A percentile compares a stretch with the other conserved stretches of the same genome.
These are phyloP conservation scores for Tyria jacobaeae DNA, from an alignment of 2,888 invertebrate genomes.

Conservation along the genomic window DNA sequence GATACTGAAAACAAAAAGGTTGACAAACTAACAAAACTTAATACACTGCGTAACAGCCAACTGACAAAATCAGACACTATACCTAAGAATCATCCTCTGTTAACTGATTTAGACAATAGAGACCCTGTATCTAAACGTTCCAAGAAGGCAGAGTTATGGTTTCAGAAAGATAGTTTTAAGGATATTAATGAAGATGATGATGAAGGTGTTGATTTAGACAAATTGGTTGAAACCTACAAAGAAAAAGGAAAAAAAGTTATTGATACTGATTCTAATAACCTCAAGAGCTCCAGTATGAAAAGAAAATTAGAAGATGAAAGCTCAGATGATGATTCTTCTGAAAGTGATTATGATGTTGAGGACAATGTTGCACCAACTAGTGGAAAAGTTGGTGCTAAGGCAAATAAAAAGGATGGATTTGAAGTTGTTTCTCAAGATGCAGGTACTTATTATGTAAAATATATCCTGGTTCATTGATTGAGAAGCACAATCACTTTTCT, in stretches of 20 bases:
- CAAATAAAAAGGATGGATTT: conserved; percentile 87
- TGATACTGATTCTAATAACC: conserved; percentile 43
- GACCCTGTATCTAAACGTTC: conserved; percentile 91
- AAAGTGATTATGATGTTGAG: conserved; percentile 83
- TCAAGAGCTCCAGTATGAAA: conserved; percentile 53
- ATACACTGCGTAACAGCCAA: conserved; percentile 75
- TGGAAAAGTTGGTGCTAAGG: conserved; percentile 59
- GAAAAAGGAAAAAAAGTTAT: conserved; percentile 88
- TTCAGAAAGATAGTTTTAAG: conserved; percentile 94
- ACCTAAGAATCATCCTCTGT: conserved; percentile 88
- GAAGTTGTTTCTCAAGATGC: conserved; percentile 89
- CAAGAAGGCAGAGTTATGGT: conserved; percentile 95
- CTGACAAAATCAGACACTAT: conserved; percentile 57
- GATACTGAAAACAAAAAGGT: conserved; percentile 82
- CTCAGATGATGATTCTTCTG: conserved; percentile 75
- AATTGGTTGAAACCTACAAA: conserved; percentile 90
- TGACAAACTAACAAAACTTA: conserved; percentile 75
- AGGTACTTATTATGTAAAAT: conserved; percentile 65
- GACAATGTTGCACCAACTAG: conserved; percentile 61
- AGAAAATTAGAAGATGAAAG: conserved; percentile 73
- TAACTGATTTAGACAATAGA: conserved; percentile 92
- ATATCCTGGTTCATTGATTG: too few species aligned
- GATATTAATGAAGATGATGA: conserved; percentile 93
- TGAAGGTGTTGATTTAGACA: conserved; percentile 95
- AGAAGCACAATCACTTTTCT: too few species aligned